Evolutionary conservation across 1,140 invertebrate species (phyloP), one percentile per base, ranked within the genome.

Genomic region (Caerostris extrusa): DNA sequence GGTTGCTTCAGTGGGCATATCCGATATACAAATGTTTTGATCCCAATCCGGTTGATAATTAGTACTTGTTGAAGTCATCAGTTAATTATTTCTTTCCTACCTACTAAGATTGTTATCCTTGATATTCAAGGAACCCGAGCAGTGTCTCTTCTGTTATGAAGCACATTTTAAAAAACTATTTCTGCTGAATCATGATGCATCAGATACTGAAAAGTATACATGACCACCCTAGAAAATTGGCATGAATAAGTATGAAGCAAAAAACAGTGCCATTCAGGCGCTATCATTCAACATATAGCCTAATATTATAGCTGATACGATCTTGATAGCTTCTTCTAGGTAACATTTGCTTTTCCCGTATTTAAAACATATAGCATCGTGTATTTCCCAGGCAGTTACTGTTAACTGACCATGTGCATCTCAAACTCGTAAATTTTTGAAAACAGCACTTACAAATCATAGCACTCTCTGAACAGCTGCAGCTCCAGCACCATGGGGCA

Each of bases 341-440:
- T 99, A 99, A 96, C 0, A 99, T 99, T 97, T 99, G 99, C 98
- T 99, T 99, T 97, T 99, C 99, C 0, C 99, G 96, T 60, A 99
- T 96, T 96, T 99, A 99, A 71, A 99, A 97, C 7, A 99, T 98
- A 96, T 99, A 99, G 89, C 99, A 96, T 96, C 99, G 99, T 97
- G 99, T 98, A 97, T 99, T 98, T 3, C 99, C 98, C 7, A 77
- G 69, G n/a, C n/a, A n/a, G n/a, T n/a, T n/a, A n/a, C n/a, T n/a
- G n/a, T n/a, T n/a, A n/a, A n/a, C n/a, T n/a, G n/a, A n/a, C n/a
- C n/a, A n/a, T n/a, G n/a, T n/a, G n/a, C n/a, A n/a, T n/a, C n/a
- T n/a, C n/a, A n/a, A n/a, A n/a, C n/a, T n/a, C n/a, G n/a, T n/a
- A n/a, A n/a, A n/a, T n/a, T n/a, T n/a, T n/a, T n/a, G n/a, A n/a